Evolutionary conservation across 2,888 invertebrate species (phyloP).

Genomic region (Catocala fraxini): DNA sequence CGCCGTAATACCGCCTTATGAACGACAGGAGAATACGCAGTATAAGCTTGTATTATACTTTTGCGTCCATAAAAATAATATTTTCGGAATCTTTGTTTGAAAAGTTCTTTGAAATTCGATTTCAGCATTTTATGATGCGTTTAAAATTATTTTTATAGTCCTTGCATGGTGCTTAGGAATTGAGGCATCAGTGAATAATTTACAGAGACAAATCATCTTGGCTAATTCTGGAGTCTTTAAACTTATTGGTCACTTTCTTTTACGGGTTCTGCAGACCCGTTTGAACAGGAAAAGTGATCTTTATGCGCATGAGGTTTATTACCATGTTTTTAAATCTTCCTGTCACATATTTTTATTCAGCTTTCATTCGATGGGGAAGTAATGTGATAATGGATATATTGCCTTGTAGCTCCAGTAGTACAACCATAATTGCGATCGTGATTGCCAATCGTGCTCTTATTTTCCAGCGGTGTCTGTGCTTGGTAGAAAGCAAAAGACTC

Average conservation of each 20-base stretch:
- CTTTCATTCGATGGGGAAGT: no score
- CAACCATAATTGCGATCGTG: no score
- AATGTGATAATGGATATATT: no score
- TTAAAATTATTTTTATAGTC: slow-evolving; percentile 61
- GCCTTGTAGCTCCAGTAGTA: no score
- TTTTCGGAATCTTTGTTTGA: slow-evolving; percentile 70
- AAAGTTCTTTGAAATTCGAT: slow-evolving; percentile 59
- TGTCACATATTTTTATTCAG: no score
- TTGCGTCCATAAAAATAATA: slow-evolving; percentile 72
- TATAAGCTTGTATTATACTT: slow-evolving; percentile 66
- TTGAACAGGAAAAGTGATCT: slow-evolving; percentile 3
- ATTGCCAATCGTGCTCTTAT: no score
- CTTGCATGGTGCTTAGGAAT: slow-evolving; percentile 38
- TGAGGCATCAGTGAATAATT: slow-evolving; percentile 40
- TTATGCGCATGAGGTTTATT: not conserved
- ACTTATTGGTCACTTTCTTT: slow-evolving; percentile 22
- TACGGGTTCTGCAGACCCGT: not conserved
- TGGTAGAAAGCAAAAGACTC: no score
- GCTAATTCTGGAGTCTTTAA: slow-evolving; percentile 37
- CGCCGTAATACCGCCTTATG: slow-evolving; percentile 67
- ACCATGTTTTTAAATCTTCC: not conserved
- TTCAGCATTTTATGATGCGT: slow-evolving; percentile 46
- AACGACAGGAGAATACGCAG: slow-evolving; percentile 76
- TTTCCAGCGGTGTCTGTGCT: no score
- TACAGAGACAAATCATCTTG: slow-evolving; percentile 31